Evolutionary conservation across 2,113 vertebrate genomes (phyloP).

Genomic region (Callocephalon fimbriatum): DNA sequence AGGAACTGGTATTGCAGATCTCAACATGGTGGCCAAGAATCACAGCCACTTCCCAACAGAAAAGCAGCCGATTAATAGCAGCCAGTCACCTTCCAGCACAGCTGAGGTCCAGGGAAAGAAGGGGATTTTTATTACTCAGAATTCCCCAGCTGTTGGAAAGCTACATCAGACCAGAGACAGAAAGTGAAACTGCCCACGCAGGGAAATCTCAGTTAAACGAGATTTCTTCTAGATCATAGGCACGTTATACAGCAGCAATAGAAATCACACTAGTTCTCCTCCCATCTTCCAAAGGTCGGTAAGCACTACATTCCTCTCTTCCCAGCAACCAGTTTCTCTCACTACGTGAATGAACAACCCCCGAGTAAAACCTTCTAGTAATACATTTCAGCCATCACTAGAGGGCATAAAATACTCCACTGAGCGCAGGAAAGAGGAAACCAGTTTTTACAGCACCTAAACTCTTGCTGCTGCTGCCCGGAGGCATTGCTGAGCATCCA

Average conservation of each 20-base stretch:
- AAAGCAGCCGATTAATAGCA: neutral
- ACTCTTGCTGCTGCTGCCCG: neutral
- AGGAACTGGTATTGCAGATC: neutral
- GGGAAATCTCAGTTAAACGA: neutral
- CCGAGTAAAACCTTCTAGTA: neutral
- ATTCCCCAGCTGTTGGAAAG: neutral
- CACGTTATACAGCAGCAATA: neutral
- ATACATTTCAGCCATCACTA: neutral
- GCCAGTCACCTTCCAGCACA: neutral
- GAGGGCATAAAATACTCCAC: conserved; percentile 13
- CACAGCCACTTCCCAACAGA: neutral
- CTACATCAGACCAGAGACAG: neutral
- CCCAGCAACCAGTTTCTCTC: neutral
- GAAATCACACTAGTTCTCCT: neutral
- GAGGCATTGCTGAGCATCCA: neutral
- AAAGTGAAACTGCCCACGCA: neutral
- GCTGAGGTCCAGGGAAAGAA: neutral
- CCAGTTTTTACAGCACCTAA: neutral
- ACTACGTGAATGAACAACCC: accelerated
- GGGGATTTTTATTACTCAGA: conserved; percentile 6
- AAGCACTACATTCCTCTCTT: neutral
- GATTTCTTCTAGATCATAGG: neutral
- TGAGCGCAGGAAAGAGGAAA: neutral
- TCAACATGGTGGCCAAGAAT: neutral
- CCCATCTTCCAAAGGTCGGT: neutral